Evolutionary conservation across 2,888 invertebrate species (phyloP).

Genomic region (Sipunculus nudus): DNA sequence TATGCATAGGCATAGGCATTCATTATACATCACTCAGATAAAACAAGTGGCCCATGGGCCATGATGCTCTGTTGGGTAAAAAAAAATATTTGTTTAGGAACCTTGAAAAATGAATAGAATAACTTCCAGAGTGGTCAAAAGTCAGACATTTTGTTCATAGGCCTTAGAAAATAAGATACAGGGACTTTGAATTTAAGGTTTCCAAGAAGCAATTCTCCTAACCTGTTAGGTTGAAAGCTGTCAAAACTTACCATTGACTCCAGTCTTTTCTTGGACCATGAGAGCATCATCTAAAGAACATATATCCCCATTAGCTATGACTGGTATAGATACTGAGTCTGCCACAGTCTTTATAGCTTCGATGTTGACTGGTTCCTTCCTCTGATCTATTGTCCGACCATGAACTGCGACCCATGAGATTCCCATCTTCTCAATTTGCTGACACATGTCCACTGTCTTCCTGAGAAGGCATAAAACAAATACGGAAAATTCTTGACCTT

Average conservation of each 20-base stretch:
- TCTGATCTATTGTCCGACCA: conserved; percentile 86
- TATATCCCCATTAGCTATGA: conserved; percentile 93
- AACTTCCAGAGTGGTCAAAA: too few relatives aligned
- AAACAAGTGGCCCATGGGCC: too few relatives aligned
- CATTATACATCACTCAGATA: too few relatives aligned
- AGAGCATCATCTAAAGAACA: conserved; percentile 79
- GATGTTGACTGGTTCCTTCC: conserved; percentile 76
- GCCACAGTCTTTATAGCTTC: conserved; percentile 78
- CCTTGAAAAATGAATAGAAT: too few relatives aligned
- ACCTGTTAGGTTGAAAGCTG: too few relatives aligned
- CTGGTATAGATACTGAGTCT: conserved; percentile 79
- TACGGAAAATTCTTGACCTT: neutral
- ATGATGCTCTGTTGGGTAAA: too few relatives aligned
- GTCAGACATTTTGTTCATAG: too few relatives aligned
- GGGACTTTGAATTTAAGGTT: too few relatives aligned
- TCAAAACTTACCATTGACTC: conserved; percentile 71
- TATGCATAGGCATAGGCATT: too few relatives aligned
- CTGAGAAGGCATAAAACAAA: conserved; percentile 47
- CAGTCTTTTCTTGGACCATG: conserved; percentile 74
- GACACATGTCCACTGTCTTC: conserved; percentile 81
- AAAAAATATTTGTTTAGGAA: too few relatives aligned
- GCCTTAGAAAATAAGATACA: too few relatives aligned
- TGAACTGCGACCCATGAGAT: conserved; percentile 89
- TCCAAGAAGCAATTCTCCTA: too few relatives aligned
- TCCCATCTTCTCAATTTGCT: conserved; percentile 84